phyloP scores from a whole-genome alignment of 1,140 invertebrate genomes.

The Drosophila carrolli region DNA sequence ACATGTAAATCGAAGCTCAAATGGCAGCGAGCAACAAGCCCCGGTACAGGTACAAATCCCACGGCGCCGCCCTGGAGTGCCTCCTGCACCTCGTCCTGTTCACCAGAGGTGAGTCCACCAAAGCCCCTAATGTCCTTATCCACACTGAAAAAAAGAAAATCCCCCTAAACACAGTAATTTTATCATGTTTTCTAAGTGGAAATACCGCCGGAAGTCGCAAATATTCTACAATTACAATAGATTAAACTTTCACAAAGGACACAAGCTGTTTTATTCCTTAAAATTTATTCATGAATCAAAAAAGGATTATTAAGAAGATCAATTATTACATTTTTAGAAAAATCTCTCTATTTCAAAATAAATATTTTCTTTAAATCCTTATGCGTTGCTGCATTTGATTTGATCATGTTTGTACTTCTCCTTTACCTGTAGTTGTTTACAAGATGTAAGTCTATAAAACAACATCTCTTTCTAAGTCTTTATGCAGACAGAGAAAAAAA shows the following conservation, averaged over 20 bases:
- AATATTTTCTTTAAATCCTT: too few relatives aligned
- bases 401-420: neutral
- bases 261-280: neutral
- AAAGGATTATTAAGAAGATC: too few relatives aligned
- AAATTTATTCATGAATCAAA: neutral
- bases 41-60: conserved; percentile 48
- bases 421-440: conserved; percentile 7
- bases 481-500: neutral
- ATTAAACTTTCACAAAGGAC: too few relatives aligned
- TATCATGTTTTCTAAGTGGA: too few relatives aligned
- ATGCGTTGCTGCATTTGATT: neutral
- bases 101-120: conserved; percentile 52
- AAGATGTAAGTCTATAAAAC: neutral
- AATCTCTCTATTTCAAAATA: too few relatives aligned
- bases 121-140: neutral
- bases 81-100: conserved; percentile 64
- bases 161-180: neutral
- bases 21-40: conserved; percentile 58
- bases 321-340: too few relatives aligned
- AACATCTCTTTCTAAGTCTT: neutral
- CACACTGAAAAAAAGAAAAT: neutral
- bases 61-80: conserved; percentile 51
- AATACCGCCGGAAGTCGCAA: too few relatives aligned
- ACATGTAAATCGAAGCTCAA: conserved; percentile 56
- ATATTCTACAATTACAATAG: too few relatives aligned